Evolutionary conservation across 1,140 invertebrate species (phyloP).

Genomic region (Teleogryllus occipitalis): DNA sequence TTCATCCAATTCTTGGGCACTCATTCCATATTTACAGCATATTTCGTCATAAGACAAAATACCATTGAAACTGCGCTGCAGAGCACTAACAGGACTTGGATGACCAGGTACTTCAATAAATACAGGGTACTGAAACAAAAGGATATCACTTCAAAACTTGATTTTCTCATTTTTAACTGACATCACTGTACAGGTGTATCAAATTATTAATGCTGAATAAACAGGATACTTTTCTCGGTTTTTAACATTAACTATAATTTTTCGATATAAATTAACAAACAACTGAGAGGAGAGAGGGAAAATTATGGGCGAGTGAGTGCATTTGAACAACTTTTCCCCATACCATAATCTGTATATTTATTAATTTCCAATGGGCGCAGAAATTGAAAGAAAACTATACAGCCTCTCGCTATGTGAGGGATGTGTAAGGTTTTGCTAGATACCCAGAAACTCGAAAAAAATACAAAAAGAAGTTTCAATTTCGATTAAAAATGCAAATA

Average conservation of each 20-base stretch:
- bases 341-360: too few species aligned
- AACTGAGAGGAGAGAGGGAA: too few species aligned
- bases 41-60: constrained; percentile 78
- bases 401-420: too few species aligned
- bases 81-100: constrained; percentile 29
- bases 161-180: neutral
- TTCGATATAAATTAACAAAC: neutral
- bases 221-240: neutral
- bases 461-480: too few species aligned
- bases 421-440: too few species aligned
- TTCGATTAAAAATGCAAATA: too few species aligned
- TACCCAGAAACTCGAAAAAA: too few species aligned
- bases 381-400: too few species aligned
- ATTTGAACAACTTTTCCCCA: too few species aligned
- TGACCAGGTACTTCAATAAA: constrained; percentile 9
- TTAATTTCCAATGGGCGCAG: too few species aligned
- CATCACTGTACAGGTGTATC: neutral
- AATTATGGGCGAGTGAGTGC: too few species aligned
- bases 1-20: constrained; percentile 71
- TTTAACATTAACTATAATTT: constrained; percentile 12
- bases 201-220: constrained; percentile 6
- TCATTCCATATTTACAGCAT: constrained; percentile 75
- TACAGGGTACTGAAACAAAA: constrained; percentile 20
- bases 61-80: constrained; percentile 69
- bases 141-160: neutral